Conservation (phyloP, 2,888 invertebrate species). For the Drosophila gaucha region DNA sequence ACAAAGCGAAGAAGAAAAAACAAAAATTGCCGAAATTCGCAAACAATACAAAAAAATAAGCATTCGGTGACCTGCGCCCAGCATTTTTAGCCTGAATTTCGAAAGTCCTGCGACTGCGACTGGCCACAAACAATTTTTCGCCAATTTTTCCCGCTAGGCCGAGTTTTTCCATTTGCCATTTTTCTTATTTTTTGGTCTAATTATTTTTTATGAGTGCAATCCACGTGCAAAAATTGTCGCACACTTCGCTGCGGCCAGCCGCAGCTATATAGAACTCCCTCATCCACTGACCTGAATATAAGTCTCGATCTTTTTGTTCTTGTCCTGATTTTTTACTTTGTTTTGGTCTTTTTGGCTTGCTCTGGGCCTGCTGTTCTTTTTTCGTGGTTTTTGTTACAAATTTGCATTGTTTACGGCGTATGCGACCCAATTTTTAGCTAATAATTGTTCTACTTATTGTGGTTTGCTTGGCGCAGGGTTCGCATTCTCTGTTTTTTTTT, state of each 20-base stretch:
- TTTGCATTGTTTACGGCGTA: constrained; percentile 30
- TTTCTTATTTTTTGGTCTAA: constrained; percentile 83
- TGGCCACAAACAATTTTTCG: not conserved
- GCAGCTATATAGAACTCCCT: constrained; percentile 34
- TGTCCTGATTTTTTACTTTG: constrained; percentile 59
- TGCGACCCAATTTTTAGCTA: constrained; percentile 67
- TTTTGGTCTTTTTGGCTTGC: constrained; percentile 39
- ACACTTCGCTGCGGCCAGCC: constrained; percentile 73
- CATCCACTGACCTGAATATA: constrained; percentile 19
- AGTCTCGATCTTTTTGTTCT: constrained; percentile 35
- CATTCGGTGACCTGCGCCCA: constrained; percentile 23
- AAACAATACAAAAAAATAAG: constrained; percentile 8
- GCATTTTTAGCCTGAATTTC: constrained; percentile 66
- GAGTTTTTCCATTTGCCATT: constrained; percentile 37
- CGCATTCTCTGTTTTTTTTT: constrained; percentile 6
- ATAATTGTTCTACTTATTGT: constrained; percentile 75
- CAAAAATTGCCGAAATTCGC: constrained; percentile 27
- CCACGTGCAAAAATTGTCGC: constrained; percentile 72
- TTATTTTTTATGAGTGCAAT: constrained; percentile 82
- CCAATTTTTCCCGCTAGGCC: constrained; percentile 2
- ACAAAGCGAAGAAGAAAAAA: constrained; percentile 44
- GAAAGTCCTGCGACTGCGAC: constrained; percentile 46
- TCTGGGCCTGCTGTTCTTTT: constrained; percentile 51
- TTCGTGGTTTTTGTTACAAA: constrained; percentile 34
- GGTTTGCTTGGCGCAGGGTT: constrained; percentile 44